Evolutionary conservation across 2,113 vertebrate genomes (phyloP).

Genomic region (Solenodon paradoxus): DNA sequence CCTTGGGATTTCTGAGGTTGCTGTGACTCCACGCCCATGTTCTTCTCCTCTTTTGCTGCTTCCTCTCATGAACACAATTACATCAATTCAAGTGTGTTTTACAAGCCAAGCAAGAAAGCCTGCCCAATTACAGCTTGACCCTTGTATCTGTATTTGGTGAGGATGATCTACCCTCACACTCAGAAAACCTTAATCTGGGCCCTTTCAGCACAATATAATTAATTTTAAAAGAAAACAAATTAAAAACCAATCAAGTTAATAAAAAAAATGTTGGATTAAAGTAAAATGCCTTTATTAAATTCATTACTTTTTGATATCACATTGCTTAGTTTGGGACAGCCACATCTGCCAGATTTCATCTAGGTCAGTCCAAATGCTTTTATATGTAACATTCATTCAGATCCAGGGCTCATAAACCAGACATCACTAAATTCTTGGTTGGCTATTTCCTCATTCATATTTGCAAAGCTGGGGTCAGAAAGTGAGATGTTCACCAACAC

Average conservation of each 20-base stretch:
- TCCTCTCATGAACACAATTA: neutral
- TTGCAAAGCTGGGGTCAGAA: neutral
- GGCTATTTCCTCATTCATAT: neutral
- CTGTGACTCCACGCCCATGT: neutral
- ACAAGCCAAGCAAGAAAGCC: neutral
- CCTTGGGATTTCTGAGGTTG: neutral
- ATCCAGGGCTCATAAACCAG: neutral
- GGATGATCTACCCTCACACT: neutral
- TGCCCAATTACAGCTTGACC: neutral
- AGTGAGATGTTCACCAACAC: neutral
- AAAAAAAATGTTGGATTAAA: slow-evolving; percentile 9
- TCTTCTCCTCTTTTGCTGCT: neutral
- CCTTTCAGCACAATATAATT: neutral
- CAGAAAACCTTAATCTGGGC: neutral
- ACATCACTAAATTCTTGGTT: neutral
- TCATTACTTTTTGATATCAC: slow-evolving; percentile 30
- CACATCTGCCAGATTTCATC: slow-evolving; percentile 31
- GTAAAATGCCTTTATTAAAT: slow-evolving; percentile 35
- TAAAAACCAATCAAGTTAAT: slow-evolving; percentile 6
- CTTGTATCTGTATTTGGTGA: neutral
- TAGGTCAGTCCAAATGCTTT: neutral
- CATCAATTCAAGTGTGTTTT: neutral
- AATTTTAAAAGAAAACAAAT: neutral
- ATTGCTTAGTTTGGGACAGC: neutral
- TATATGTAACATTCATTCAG: neutral